These are phyloP conservation scores for Caenorhabditis sp. DNA, from an alignment of 2,888 invertebrate species.

Conservation along the genomic window DNA sequence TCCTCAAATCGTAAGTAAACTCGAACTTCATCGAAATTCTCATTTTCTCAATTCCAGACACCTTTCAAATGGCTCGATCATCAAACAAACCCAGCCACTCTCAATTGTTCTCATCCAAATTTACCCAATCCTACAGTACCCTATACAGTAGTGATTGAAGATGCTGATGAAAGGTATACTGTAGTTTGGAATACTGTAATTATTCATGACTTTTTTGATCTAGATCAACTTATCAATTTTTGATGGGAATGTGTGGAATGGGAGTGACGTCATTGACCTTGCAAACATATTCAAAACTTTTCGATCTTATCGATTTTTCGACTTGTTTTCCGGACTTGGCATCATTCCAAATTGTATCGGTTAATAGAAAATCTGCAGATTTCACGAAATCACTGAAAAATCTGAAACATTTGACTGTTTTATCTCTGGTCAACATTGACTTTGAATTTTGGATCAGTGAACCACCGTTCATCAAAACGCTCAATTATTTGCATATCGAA, in stretches of 20 bases:
- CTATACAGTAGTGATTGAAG: constrained; percentile 29
- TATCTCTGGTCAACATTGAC: constrained; percentile 52
- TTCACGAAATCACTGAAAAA: constrained; percentile 18
- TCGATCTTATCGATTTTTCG: constrained; percentile 21
- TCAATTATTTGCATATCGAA: constrained; percentile 58
- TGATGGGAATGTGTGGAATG: constrained; percentile 29
- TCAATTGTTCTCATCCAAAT: constrained; percentile 16
- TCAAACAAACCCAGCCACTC: neutral
- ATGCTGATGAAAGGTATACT: constrained; percentile 20
- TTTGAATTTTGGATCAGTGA: constrained; percentile 50
- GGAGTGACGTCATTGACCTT: constrained; percentile 21
- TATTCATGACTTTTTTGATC: neutral
- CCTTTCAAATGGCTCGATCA: neutral
- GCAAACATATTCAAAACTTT: constrained; percentile 16
- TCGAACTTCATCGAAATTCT: too few relatives aligned
- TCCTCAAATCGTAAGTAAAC: neutral
- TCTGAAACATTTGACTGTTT: constrained; percentile 17
- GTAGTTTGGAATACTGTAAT: neutral
- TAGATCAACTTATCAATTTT: constrained; percentile 16
- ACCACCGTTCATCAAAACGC: constrained; percentile 35
- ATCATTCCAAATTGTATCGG: constrained; percentile 21
- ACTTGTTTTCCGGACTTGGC: constrained; percentile 23
- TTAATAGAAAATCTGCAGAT: constrained; percentile 11
- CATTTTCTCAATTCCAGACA: neutral
- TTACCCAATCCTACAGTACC: constrained; percentile 20